Base-by-base conservation (phyloP, 2,797 vertebrate species). In the Danio albolineatus region DNA sequence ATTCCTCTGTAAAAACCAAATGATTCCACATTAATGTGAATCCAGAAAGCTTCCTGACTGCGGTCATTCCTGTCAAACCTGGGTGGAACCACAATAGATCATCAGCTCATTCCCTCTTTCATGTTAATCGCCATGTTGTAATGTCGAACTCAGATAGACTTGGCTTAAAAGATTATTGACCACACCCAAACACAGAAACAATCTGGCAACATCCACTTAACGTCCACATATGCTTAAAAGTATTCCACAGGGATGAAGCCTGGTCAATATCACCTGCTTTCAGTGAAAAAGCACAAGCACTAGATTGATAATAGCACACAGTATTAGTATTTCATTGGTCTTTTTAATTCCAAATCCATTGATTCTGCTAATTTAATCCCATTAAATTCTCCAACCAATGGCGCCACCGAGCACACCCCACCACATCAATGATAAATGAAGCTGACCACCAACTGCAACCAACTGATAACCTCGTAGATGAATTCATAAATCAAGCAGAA, bases 401-500 rank as follows among this genome's bases (percentile, higher is more conserved):
- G 7, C 41, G 39, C n/a, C 10, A 38, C 38, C 36, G 28, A 65
- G 62, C 49, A n/a, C 51, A 10, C 44, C 53, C 54, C 13, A 4
- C 21, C 28, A 46, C 44, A 46, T 46, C 10, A 46, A 21, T n/a
- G 53, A 59, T 51, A n/a, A n/a, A 10, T 38, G 41, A 59, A 49
- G 56, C 36, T 59, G 64, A 60, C n/a, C 65, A 70, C n/a, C 28
- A 49, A n/a, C 16, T 77, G 74, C n/a, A 76, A 54, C 19, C n/a
- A 65, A 76, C 12, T 67, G 51, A 62, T 57, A 16, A 21, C 17
- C 9, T 21, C 48, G 10, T 39, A 59, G 12, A 53, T 41, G 12
- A 61, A 75, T 57, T 67, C 54, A 70, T 49, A 41, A 69, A 78
- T 59, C 53, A 49, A 78, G 54, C 28, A 60, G 16, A 51, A 57